Percentiles rank a stretch among this genome's conserved stretches.
These are phyloP conservation scores for Phrynosoma blainvillii DNA, from an alignment of 2,113 vertebrate species.

Conservation along the genomic window DNA sequence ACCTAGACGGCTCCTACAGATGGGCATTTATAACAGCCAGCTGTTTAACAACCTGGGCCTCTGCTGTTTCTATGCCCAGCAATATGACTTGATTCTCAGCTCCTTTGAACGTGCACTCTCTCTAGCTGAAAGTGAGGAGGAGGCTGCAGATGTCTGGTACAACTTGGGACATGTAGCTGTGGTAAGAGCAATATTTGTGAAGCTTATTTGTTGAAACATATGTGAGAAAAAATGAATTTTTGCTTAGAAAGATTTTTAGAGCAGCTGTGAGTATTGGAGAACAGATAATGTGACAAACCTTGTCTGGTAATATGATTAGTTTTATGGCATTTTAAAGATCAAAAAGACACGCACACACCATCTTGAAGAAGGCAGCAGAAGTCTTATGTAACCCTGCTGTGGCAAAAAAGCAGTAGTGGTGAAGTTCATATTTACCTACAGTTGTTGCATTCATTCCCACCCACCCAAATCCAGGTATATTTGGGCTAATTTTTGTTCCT, in stretches of 20 bases:
- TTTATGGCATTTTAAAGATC: not conserved
- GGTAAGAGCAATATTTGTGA: slow-evolving; percentile 77
- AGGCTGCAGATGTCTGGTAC: slow-evolving; percentile 96
- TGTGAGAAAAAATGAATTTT: not conserved
- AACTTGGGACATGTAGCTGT: slow-evolving; percentile 94
- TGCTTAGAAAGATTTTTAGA: not conserved
- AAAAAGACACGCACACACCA: not conserved
- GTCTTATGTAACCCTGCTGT: not conserved
- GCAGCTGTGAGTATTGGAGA: not conserved
- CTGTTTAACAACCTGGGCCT: slow-evolving; percentile 98
- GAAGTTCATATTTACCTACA: not conserved
- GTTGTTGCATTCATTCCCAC: not conserved
- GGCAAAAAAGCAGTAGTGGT: not conserved
- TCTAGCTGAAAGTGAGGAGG: slow-evolving; percentile 88
- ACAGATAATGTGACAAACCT: not conserved
- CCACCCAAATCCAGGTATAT: too few relatives aligned
- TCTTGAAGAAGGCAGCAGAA: not conserved
- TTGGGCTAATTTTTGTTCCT: not conserved
- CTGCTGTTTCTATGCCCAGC: slow-evolving; percentile 98
- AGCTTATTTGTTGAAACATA: slow-evolving; percentile 11
- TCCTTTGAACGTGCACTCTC: slow-evolving; percentile 93
- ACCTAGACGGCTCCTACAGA: slow-evolving; percentile 92
- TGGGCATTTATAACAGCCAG: slow-evolving; percentile 97
- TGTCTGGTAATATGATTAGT: not conserved
- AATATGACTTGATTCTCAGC: slow-evolving; percentile 96